Evolutionary conservation across 2,888 invertebrate genomes (phyloP), one percentile per base, ranked within the genome.

Genomic region (Epirrita christyi): DNA sequence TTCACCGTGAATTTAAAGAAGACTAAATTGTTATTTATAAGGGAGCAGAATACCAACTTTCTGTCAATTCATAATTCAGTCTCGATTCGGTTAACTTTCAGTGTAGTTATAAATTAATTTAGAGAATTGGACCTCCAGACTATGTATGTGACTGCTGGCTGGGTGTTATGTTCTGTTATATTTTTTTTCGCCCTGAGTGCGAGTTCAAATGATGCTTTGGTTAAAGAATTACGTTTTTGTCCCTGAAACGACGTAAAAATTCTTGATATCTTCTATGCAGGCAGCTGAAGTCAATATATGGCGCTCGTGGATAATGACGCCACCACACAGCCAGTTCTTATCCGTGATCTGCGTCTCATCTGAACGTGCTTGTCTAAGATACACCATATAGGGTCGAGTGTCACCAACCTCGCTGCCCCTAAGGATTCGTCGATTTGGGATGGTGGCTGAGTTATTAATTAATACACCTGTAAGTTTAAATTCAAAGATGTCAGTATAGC

Each of bases 251-350:
- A 90, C 82, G 40, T 80, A 84, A 62, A 91, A 89, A 42, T 84
- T 80, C 28, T 81, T 77, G 0, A 71, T 80, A 13, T 90, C 84
- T 49, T 89, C 88, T 0, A 90, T 88, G 46, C 91, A 91, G 0
- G 91, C 90, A 0, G 91, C 90, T 0, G 90, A 91, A 0, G 90
- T 89, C 1, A 91, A 71, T 0, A 90, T 71, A 40, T 81, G 85
- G 2, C 73, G 72, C 6, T 80, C 71, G 14, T 86, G 76, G 1
- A 89, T 79, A 38, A 89, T 88, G 0, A 79, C 85, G 0, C 90
- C 89, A 0, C 87, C 88, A 15, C 89, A 90, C 0, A 85, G 44
- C 90, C 90, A 90, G 58, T 83, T 76, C 0, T 68, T 51, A 3
- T 71, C 69, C 0, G 42, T 5, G 0, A 59, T 6, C 10, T 68